These are phyloP conservation scores for Syrista parreyssii DNA, from an alignment of 2,888 invertebrate genomes.

Conservation along the genomic window DNA sequence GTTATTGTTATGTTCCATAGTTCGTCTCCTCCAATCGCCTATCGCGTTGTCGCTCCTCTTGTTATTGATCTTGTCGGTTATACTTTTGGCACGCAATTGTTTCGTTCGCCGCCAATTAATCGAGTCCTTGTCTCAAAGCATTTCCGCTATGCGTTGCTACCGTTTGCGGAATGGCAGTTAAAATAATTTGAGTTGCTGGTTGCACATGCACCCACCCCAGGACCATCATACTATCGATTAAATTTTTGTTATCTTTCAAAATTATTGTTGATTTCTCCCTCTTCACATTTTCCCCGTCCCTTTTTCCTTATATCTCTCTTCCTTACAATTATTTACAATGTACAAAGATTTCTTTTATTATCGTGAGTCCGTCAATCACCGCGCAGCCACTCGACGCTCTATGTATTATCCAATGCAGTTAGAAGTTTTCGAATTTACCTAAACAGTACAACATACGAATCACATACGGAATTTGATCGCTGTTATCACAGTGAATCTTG, in stretches of 20 bases:
- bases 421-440: not conserved
- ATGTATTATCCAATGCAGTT: not conserved
- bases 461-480: not conserved
- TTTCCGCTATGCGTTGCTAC: not conserved
- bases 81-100: constrained; percentile 6
- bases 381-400: not conserved
- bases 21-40: not conserved
- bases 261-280: constrained; percentile 35
- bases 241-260: constrained; percentile 31
- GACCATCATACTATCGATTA: constrained; percentile 46
- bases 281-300: not conserved
- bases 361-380: not conserved
- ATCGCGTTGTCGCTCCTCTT: not conserved
- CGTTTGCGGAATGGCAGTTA: constrained; percentile 27
- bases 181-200: constrained; percentile 38
- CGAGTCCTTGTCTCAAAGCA: constrained; percentile 4
- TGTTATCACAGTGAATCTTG: not conserved
- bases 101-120: not conserved
- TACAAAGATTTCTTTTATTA: constrained; percentile 44
- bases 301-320: constrained; percentile 36
- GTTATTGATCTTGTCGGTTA: not conserved
- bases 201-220: constrained; percentile 62
- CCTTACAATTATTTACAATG: constrained; percentile 54
- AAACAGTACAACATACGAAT: not conserved
- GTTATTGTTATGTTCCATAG: not conserved